Evolutionary conservation across 2,888 invertebrate genomes (phyloP).

Genomic region (Aphrophora alni): DNA sequence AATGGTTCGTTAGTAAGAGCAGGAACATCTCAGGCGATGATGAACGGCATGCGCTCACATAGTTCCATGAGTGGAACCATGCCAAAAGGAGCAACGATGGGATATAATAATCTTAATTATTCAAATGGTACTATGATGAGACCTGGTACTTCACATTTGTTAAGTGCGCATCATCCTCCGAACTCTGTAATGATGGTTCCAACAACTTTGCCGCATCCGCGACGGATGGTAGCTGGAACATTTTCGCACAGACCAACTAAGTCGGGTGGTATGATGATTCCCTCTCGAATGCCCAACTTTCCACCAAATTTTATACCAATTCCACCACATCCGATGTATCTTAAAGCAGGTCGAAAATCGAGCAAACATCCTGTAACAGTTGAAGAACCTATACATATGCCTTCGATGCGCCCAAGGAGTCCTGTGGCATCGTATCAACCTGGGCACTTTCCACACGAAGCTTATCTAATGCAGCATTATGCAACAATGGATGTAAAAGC

Average conservation of each 20-base stretch:
- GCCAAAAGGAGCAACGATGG: conserved; percentile 43
- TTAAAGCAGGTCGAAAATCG: conserved; percentile 55
- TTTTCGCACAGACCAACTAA: conserved; percentile 46
- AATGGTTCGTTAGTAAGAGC: conserved; percentile 48
- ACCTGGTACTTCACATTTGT: conserved; percentile 43
- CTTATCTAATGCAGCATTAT: conserved; percentile 65
- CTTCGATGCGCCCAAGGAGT: conserved; percentile 62
- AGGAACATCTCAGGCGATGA: conserved; percentile 45
- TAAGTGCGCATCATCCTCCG: conserved; percentile 47
- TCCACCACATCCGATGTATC: conserved; percentile 55
- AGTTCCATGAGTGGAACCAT: conserved; percentile 50
- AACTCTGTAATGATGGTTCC: conserved; percentile 56
- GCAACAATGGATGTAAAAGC: conserved; percentile 61
- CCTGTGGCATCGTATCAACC: conserved; percentile 69
- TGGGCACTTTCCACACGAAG: conserved; percentile 65
- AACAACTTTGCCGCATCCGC: conserved; percentile 52
- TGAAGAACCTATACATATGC: conserved; percentile 64
- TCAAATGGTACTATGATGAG: conserved; percentile 51
- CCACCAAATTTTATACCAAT: conserved; percentile 52
- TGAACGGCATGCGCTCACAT: conserved; percentile 46
- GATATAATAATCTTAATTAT: too few species aligned
- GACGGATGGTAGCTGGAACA: conserved; percentile 43
- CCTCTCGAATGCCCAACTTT: conserved; percentile 53
- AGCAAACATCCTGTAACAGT: conserved; percentile 55
- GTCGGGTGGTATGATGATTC: conserved; percentile 53